A percentile compares a stretch with the other conserved stretches of the same genome.
Evolutionary conservation across 2,113 vertebrate species (phyloP).

Genomic region (Eubucco bourcierii): DNA sequence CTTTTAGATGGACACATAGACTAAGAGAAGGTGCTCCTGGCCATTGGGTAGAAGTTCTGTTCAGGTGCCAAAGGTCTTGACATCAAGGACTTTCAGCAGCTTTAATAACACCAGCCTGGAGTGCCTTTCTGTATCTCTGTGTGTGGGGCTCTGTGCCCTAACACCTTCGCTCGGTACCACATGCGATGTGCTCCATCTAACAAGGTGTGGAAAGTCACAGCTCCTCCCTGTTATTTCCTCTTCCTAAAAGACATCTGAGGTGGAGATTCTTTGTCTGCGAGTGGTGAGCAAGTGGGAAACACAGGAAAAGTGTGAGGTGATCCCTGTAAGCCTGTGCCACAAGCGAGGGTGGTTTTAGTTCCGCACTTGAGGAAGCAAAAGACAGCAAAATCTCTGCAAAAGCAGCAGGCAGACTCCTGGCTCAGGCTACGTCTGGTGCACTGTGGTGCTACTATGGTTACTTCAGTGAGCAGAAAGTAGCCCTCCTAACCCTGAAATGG

Average conservation of each 20-base stretch:
- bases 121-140: neutral
- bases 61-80: neutral
- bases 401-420: neutral
- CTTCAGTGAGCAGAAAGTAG: slow-evolving; percentile 38
- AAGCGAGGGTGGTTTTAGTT: neutral
- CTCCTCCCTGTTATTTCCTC: neutral
- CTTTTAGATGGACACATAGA: neutral
- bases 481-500: slow-evolving; percentile 44
- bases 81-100: neutral
- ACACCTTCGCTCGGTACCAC: neutral
- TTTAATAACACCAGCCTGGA: neutral
- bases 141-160: neutral
- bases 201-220: accelerated
- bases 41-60: neutral
- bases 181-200: neutral
- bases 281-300: neutral
- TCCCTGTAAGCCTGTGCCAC: neutral
- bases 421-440: neutral
- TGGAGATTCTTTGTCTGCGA: neutral
- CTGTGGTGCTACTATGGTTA: slow-evolving; percentile 63
- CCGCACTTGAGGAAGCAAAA: neutral
- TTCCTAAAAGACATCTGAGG: neutral
- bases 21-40: neutral
- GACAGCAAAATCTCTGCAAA: neutral
- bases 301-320: neutral